Evolutionary conservation across 2,888 invertebrate genomes (phyloP), one percentile per base, ranked within the genome.

Genomic region (Cartodere bifasciata): DNA sequence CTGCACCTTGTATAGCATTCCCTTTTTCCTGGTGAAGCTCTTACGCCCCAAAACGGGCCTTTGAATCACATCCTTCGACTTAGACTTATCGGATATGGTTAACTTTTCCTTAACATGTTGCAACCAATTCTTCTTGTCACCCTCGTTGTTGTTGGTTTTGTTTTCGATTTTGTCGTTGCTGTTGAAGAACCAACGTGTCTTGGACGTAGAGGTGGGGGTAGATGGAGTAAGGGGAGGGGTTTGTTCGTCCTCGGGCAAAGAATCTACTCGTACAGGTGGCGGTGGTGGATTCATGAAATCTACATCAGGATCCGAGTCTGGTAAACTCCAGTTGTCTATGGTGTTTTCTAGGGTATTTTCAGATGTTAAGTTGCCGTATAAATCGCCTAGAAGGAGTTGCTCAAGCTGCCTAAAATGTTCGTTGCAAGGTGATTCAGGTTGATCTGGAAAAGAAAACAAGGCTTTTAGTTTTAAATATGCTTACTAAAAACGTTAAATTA

Each of bases 371-470:
- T 68, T 70, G 4, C 75, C 73, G 45, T 79, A 75, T 12, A 78
- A 70, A 37, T 78, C 80, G 21, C 73, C 73, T 36, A 74, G 72
- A 6, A 82, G 56, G 29, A 80, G 64, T 28, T 76, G 70, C 50
- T 81, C 77, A 13, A 81, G 50, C 13, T 79, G 50, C 42, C 21
- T 26, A 20, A 31, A 35, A 4, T 35, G 31, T 13, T 34, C 30
- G n/a, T n/a, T n/a, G n/a, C n/a, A n/a, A n/a, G n/a, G n/a, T n/a
- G n/a, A n/a, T n/a, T n/a, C n/a, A n/a, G n/a, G n/a, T n/a, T n/a
- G n/a, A n/a, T n/a, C n/a, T n/a, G n/a, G n/a, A n/a, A n/a, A n/a
- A n/a, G n/a, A n/a, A n/a, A n/a, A n/a, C n/a, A n/a, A n/a, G n/a
- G n/a, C n/a, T n/a, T n/a, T n/a, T n/a, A n/a, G n/a, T n/a, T n/a